Conservation (phyloP, 92 coral and sea anemone species). For the Heliopora coerulea region DNA sequence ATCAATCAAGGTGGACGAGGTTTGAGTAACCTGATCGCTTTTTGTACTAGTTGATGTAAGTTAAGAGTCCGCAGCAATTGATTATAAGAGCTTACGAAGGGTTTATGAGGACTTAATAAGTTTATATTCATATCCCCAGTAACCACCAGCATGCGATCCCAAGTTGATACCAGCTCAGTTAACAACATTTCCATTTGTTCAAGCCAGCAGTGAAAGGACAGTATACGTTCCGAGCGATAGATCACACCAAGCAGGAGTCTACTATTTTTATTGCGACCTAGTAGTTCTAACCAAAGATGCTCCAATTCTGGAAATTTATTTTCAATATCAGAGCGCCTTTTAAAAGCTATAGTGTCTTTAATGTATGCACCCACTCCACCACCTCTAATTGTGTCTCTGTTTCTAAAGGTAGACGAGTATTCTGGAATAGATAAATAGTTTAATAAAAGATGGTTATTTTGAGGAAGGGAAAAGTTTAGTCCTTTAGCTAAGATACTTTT, state of each 20-base stretch:
- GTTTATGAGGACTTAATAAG: not conserved
- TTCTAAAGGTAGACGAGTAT: conserved; percentile 36
- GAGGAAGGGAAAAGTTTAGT: no score
- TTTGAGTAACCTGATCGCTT: conserved; percentile 1
- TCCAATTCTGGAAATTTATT: not conserved
- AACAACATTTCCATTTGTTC: not conserved
- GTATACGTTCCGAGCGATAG: not conserved
- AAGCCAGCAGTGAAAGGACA: not conserved
- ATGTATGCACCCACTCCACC: not conserved
- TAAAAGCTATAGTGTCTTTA: not conserved
- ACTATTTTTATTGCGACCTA: not conserved
- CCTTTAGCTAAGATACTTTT: no score
- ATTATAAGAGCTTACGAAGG: not conserved
- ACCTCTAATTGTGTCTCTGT: conserved; percentile 31
- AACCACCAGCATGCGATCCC: conserved; percentile 2
- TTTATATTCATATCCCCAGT: conserved; percentile 11
- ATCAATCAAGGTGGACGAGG: not conserved
- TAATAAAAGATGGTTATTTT: no score
- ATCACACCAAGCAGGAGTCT: not conserved
- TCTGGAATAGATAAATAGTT: conserved; percentile 51
- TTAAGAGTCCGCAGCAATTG: not conserved
- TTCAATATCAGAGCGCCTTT: not conserved
- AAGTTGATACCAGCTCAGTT: not conserved
- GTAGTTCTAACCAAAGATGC: not conserved
- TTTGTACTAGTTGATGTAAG: not conserved